These are phyloP conservation scores for Caenorhabditis drosophilae DNA, from an alignment of 2,888 invertebrate genomes.

Conservation along the genomic window DNA sequence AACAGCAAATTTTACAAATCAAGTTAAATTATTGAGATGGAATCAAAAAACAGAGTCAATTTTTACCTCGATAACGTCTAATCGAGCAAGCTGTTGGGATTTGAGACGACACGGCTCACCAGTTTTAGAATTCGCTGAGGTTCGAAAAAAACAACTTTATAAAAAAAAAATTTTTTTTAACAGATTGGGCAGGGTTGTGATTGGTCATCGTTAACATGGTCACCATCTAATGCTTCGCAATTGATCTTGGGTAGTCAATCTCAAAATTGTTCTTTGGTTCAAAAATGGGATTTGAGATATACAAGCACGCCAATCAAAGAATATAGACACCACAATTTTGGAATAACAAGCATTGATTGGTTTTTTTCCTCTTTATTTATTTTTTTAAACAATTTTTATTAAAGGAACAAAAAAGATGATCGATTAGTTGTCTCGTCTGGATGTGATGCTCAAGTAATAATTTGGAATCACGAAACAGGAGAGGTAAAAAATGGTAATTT, in stretches of 20 bases:
- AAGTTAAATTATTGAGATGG: conserved; percentile 39
- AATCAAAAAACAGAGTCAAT: conserved; percentile 24
- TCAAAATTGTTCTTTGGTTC: conserved; percentile 27
- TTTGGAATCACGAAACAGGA: conserved; percentile 37
- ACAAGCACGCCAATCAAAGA: conserved; percentile 35
- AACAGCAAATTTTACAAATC: conserved; percentile 27
- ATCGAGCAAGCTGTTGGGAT: conserved; percentile 32
- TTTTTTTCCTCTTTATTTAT: conserved; percentile 1
- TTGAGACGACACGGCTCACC: conserved; percentile 35
- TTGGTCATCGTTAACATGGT: conserved; percentile 38
- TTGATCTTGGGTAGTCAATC: conserved; percentile 29
- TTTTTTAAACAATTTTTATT: conserved; percentile 6
- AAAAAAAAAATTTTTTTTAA: no score
- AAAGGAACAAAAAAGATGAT: conserved; percentile 31
- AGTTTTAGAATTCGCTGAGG: conserved; percentile 38
- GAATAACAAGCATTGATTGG: conserved; percentile 43
- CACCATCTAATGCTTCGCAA: conserved; percentile 25
- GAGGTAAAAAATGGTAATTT: no score
- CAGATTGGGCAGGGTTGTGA: conserved; percentile 26
- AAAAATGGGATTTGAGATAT: conserved; percentile 40
- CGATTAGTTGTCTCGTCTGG: conserved; percentile 39
- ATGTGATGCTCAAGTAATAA: conserved; percentile 36
- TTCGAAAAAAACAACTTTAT: no score
- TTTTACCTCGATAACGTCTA: conserved; percentile 35
- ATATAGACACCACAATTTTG: conserved; percentile 32